Evolutionary conservation across 2,888 invertebrate genomes (phyloP).

Genomic region (Eumerus sabulonum): DNA sequence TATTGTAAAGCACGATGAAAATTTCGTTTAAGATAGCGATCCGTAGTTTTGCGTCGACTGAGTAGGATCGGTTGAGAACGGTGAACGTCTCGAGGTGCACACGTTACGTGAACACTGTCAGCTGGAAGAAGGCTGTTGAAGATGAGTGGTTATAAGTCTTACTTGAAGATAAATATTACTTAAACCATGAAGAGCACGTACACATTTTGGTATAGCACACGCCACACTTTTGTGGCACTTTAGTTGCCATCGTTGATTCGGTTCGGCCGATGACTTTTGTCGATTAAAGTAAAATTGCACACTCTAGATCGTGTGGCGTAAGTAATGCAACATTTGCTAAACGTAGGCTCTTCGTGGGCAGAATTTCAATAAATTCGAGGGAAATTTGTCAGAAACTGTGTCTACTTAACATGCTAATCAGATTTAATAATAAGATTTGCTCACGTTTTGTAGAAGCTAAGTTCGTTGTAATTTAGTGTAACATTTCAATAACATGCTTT

Average conservation of each 20-base stretch:
- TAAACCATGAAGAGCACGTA: conserved; percentile 15
- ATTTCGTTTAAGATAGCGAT: conserved; percentile 36
- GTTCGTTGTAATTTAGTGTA: no score
- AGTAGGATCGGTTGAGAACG: conserved; percentile 1
- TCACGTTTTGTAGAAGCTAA: no score
- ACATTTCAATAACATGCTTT: no score
- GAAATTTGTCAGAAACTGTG: no score
- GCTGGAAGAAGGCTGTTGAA: conserved; percentile 15
- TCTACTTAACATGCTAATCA: no score
- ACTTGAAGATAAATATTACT: conserved; percentile 2
- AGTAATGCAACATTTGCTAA: no score
- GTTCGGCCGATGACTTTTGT: conserved; percentile 25
- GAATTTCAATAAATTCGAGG: no score
- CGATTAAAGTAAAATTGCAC: conserved; percentile 4
- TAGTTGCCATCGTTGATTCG: not conserved
- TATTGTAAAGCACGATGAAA: conserved; percentile 32
- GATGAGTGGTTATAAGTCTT: conserved; percentile 24
- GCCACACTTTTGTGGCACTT: not conserved
- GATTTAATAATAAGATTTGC: no score
- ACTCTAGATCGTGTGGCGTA: no score
- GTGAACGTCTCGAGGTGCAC: conserved; percentile 22
- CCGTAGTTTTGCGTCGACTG: conserved; percentile 14
- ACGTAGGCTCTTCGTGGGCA: no score
- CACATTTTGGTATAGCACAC: not conserved
- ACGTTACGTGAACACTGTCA: conserved; percentile 42